Evolutionary conservation across 2,113 vertebrate genomes (phyloP).

Genomic region (Prolemur simus): DNA sequence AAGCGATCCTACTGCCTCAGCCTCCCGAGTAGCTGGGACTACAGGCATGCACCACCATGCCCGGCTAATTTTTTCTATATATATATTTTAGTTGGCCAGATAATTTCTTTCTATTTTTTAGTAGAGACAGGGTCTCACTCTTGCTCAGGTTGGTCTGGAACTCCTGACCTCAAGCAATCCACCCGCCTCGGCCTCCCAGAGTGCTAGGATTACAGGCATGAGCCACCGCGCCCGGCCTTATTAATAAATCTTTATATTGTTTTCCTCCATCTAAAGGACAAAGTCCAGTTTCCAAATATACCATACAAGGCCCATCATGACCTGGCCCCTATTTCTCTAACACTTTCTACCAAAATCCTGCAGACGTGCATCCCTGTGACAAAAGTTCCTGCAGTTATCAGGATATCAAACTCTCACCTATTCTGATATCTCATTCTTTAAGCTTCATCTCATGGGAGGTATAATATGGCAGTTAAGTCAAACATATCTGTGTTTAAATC

Average conservation of each 20-base stretch:
- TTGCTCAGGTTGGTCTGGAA: too few relatives aligned
- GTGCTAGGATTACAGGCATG: too few relatives aligned
- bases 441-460: not conserved
- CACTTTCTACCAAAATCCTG: not conserved
- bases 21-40: too few relatives aligned
- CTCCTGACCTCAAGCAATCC: too few relatives aligned
- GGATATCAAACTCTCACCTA: not conserved
- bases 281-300: not conserved
- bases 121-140: too few relatives aligned
- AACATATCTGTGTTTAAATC: constrained; percentile 25
- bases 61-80: too few relatives aligned
- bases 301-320: not conserved
- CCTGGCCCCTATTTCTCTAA: not conserved
- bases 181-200: too few relatives aligned
- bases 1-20: too few relatives aligned
- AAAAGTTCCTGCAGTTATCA: not conserved
- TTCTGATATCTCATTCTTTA: not conserved
- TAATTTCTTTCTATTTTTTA: too few relatives aligned
- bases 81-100: too few relatives aligned
- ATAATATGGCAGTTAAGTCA: not conserved
- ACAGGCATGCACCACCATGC: too few relatives aligned
- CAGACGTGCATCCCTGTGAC: not conserved
- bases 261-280: not conserved
- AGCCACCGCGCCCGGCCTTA: too few relatives aligned
- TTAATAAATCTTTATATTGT: not conserved